A percentile compares a stretch with the other conserved stretches of the same genome.
Conservation (phyloP, 2,797 vertebrate species). For the Cossypha polioptera region DNA sequence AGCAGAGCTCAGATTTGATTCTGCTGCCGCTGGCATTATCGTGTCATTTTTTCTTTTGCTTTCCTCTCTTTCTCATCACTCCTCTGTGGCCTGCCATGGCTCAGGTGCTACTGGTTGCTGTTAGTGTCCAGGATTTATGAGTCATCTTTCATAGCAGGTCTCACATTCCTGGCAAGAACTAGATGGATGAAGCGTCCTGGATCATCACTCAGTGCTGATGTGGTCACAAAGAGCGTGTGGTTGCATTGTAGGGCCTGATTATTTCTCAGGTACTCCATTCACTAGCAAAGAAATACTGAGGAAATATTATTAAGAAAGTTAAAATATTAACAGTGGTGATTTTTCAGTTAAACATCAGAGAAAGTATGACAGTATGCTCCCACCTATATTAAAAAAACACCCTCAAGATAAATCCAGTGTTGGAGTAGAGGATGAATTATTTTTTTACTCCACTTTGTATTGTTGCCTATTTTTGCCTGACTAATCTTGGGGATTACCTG, state of each 20-base stretch:
- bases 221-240: not conserved
- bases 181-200: not conserved
- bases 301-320: not conserved
- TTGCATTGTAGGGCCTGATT: not conserved
- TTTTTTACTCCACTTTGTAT: not conserved
- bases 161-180: not conserved
- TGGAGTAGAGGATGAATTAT: not conserved
- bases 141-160: not conserved
- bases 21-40: not conserved
- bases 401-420: not conserved
- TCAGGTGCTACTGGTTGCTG: slow-evolving; percentile 1
- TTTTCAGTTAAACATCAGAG: slow-evolving; percentile 14
- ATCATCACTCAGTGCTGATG: not conserved
- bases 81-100: not conserved
- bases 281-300: not conserved
- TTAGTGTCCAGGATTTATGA: slow-evolving; percentile 40
- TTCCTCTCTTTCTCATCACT: not conserved
- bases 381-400: not conserved
- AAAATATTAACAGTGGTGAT: not conserved
- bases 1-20: slow-evolving; percentile 36
- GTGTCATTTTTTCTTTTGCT: not conserved
- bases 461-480: not conserved
- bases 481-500: not conserved
- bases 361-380: not conserved
- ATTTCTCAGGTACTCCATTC: not conserved